Base-by-base conservation (phyloP, 2,888 invertebrate species). In the Amphimallon solstitiale region DNA sequence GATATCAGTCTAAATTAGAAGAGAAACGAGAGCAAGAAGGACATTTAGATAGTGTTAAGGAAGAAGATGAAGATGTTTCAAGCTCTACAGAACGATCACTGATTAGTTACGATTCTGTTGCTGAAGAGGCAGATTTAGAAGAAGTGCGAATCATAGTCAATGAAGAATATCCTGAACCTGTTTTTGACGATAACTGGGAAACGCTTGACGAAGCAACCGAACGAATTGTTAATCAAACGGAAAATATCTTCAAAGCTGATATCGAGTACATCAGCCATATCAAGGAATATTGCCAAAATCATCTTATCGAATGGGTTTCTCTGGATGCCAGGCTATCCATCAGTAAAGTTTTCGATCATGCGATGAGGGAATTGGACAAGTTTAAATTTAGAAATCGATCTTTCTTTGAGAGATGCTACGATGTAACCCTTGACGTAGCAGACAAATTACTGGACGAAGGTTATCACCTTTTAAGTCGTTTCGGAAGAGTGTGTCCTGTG, bases 401-500 rank as follows among this genome's bases (percentile, higher is more conserved):
- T 0, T 77, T 85, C 69, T 85, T 89, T 65, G 89, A 90, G 77
- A 83, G 85, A 76, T 86, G 86, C 2, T 85, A 84, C 73, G 80
- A 85, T 29, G 76, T 89, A 1, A 81, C 83, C 59, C 69, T 80
- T 10, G 85, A 87, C 69, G 80, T 85, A 12, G 89, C 89, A 3
- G 87, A 90, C 73, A 80, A 81, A 60, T 79, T 90, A 45, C 73
- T 90, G 37, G 75, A 81, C 1, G 81, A 81, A 68, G 90, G 90
- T 2, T 87, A 87, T 77, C 88, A 82, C 75, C 86, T 89, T 68
- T 76, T 87, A 15, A 90, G 90, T 76, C 85, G 86, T 71, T 90
- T 89, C 77, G 85, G 87, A 17, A 84, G 86, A 62, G 84, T 86
- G 73, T 90, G 90, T 76, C 91, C 91, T 0, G 89, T 91, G 0